phyloP scores from a whole-genome alignment of 2,113 vertebrate genomes.

The Pollimyrus isidori region DNA sequence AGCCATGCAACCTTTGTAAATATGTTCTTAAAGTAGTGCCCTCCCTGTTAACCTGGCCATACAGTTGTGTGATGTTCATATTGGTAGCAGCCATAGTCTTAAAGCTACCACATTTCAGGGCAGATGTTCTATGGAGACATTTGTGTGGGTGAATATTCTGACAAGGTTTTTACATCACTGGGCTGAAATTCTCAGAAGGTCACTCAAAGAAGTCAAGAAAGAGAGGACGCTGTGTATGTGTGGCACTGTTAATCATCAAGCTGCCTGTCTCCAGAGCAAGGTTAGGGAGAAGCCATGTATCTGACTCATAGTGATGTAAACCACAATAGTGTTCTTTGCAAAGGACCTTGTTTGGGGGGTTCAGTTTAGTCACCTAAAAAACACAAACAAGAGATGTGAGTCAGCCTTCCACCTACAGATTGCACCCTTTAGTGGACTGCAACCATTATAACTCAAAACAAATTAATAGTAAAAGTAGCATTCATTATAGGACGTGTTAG shows the following conservation, averaged over 20 bases:
- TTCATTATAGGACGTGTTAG: background rate
- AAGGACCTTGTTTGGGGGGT: background rate
- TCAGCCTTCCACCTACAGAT: constrained; percentile 1
- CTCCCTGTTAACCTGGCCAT: background rate
- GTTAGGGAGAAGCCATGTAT: background rate
- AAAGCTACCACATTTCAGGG: background rate
- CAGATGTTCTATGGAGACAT: background rate
- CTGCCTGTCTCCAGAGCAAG: background rate
- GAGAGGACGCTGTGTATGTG: background rate
- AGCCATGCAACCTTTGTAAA: constrained; percentile 1
- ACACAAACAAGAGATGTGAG: background rate
- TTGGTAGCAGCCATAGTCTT: background rate
- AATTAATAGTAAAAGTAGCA: background rate
- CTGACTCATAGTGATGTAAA: background rate
- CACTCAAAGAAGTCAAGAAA: background rate
- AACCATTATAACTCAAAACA: background rate
- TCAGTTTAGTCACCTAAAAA: constrained; percentile 6
- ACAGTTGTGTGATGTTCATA: background rate
- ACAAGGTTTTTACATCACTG: background rate
- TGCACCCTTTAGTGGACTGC: background rate
- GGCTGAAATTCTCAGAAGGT: background rate
- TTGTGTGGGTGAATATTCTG: background rate
- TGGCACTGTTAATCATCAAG: background rate
- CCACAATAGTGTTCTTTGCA: background rate
- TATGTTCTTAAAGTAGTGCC: background rate